phyloP scores from a whole-genome alignment of 2,797 vertebrate species.

The Astyanax mexicanus region DNA sequence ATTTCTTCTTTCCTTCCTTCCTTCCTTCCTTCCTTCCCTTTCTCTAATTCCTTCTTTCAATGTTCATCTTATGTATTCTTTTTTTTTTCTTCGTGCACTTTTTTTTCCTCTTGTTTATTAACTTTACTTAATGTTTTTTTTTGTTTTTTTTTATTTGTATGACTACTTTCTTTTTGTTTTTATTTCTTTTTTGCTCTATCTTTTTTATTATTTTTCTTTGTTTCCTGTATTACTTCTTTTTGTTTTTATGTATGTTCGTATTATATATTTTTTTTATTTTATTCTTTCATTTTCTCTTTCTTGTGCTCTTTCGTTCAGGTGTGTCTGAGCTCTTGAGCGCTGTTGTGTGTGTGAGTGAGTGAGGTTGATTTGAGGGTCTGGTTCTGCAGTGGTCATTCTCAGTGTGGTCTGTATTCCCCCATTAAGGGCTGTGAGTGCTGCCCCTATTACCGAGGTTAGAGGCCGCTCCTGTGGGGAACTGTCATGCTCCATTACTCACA shows the following conservation, averaged over 20 bases:
- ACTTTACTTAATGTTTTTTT: too few species aligned
- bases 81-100: too few species aligned
- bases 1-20: too few species aligned
- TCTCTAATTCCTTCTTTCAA: too few species aligned
- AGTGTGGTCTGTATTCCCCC: slow-evolving; percentile 58
- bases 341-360: slow-evolving; percentile 18
- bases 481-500: slow-evolving; percentile 78
- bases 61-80: too few species aligned
- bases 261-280: too few species aligned
- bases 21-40: too few species aligned
- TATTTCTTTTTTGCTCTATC: not conserved
- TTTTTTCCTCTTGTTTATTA: too few species aligned
- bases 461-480: slow-evolving; percentile 73
- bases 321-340: not conserved
- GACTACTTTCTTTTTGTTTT: too few species aligned
- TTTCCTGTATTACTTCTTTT: not conserved
- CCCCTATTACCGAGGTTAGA: slow-evolving; percentile 75
- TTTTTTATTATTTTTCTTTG: not conserved
- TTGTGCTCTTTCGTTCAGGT: not conserved
- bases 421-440: slow-evolving; percentile 62
- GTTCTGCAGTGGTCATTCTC: slow-evolving; percentile 71
- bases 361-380: slow-evolving; percentile 67
- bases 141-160: too few species aligned
- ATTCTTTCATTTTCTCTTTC: too few species aligned
- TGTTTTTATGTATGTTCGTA: too few species aligned